These are phyloP conservation scores for Mesorhabditis spiculigera DNA, from an alignment of 2,888 invertebrate species.

Conservation along the genomic window DNA sequence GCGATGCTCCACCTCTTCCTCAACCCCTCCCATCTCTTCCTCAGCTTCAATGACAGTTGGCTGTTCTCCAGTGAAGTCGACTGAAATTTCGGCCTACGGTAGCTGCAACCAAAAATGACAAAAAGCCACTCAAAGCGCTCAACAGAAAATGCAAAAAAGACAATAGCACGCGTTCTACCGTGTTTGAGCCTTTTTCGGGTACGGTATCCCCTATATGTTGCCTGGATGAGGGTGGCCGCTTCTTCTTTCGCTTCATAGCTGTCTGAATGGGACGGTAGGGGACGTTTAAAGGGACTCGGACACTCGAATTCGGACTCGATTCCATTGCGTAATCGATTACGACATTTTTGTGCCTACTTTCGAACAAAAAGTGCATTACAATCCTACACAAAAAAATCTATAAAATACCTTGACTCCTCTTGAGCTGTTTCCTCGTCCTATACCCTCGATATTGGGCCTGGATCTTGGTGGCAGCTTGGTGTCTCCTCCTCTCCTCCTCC, in stretches of 20 bases:
- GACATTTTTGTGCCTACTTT: too few relatives aligned
- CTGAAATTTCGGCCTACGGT: neutral
- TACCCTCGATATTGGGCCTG: constrained; percentile 22
- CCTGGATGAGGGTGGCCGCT: constrained; percentile 25
- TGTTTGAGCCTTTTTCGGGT: constrained; percentile 16
- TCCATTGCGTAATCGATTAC: too few relatives aligned
- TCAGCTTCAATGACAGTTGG: too few relatives aligned
- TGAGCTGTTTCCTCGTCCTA: constrained; percentile 17
- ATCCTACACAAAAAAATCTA: neutral
- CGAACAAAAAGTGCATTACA: too few relatives aligned
- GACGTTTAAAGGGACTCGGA: too few relatives aligned
- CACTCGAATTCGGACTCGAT: too few relatives aligned
- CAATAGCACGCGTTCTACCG: neutral
- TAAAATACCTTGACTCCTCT: neutral
- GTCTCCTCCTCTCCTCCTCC: constrained; percentile 12
- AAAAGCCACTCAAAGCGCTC: neutral
- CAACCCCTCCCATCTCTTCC: too few relatives aligned
- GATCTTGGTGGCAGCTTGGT: constrained; percentile 22
- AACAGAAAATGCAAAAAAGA: neutral
- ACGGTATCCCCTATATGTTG: constrained; percentile 17
- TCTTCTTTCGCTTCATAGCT: neutral
- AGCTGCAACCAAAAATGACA: neutral
- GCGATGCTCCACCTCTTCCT: too few relatives aligned
- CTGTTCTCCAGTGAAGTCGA: neutral
- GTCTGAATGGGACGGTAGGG: too few relatives aligned